Evolutionary conservation across 2,113 vertebrate species (phyloP), one percentile per base, ranked within the genome.

Genomic region (Elachura formosa): DNA sequence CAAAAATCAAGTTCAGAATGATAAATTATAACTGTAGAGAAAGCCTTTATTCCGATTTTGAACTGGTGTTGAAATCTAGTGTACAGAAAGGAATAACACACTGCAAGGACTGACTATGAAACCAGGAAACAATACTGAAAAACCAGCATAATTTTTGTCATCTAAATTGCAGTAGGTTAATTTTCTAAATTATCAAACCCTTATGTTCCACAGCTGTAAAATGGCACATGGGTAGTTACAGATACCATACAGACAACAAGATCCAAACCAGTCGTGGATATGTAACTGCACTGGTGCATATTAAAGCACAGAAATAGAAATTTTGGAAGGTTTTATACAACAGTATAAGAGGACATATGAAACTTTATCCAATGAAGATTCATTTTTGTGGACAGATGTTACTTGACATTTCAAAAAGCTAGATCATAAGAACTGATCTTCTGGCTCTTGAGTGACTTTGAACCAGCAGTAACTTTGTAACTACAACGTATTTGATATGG

Each of bases 261-360:
- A 45, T 23, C 41, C 38, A 48, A 66, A 52, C 19, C 3, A 43
- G 1, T 29, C 29, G 22, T 23, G 23, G 17, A 34, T 2, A 14
- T 26, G 3, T 38, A 14, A n/a, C 6, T 1, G 0, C 11, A 59
- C 14, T 33, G 23, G 16, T 36, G 28, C 24, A 33, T 38, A 46
- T 46, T 63, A 71, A 75, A 79, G 12, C 15, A 64, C 5, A 23
- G 1, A 6, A 68, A 68, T 43, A 2, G 72, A 86, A 76, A 11
- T 4, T 59, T 76, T 45, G 31, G 6, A n/a, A 48, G 9, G 23
- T 22, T 92, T 84, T 64, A n/a, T 41, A 38, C 18, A 38, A 19
- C 11, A 68, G 11, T 48, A 84, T 48, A 84, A 34, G 26, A 84
- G 77, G 52, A 68, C 14, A 33, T 48, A 67, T 25, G 36, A 73